These are phyloP conservation scores for Timema cristinae DNA, from an alignment of 2,888 invertebrate species.

Conservation along the genomic window DNA sequence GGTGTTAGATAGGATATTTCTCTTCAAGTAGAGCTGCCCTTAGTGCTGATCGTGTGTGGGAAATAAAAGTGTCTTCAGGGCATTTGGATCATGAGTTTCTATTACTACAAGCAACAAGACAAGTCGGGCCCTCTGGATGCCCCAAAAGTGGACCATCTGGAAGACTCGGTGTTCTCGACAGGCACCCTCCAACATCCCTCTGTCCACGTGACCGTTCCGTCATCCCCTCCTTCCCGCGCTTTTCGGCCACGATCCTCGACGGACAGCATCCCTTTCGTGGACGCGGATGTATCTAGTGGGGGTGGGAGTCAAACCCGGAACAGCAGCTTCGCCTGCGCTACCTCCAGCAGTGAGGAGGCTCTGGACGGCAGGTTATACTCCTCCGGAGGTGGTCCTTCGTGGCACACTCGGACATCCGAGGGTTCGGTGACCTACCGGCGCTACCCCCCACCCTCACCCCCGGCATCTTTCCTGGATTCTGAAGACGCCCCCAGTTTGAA, in stretches of 20 bases:
- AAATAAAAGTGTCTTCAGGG: no score
- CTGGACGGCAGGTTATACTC: not conserved
- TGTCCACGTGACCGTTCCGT: no score
- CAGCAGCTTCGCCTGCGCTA: conserved; percentile 12
- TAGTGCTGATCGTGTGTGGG: no score
- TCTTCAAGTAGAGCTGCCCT: no score
- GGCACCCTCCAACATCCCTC: no score
- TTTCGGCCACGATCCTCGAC: conserved; percentile 25
- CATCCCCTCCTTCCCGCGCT: conserved; percentile 6
- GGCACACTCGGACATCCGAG: not conserved
- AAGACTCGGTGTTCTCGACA: no score
- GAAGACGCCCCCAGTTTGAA: conserved; percentile 28
- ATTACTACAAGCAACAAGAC: no score
- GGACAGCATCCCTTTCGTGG: conserved; percentile 36
- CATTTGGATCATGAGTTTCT: no score
- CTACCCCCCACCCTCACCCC: conserved; percentile 7
- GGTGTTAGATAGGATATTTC: no score
- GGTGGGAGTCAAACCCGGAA: conserved; percentile 27
- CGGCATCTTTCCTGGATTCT: conserved; percentile 17
- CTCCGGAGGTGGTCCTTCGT: conserved; percentile 4
- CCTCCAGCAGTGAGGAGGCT: conserved; percentile 23
- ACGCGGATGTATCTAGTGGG: conserved; percentile 35
- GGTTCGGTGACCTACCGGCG: not conserved
- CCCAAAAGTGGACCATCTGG: no score
- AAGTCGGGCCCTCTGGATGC: no score